These are phyloP conservation scores for Triplophysa yarkandensis DNA, from an alignment of 2,797 vertebrate species.

Conservation along the genomic window DNA sequence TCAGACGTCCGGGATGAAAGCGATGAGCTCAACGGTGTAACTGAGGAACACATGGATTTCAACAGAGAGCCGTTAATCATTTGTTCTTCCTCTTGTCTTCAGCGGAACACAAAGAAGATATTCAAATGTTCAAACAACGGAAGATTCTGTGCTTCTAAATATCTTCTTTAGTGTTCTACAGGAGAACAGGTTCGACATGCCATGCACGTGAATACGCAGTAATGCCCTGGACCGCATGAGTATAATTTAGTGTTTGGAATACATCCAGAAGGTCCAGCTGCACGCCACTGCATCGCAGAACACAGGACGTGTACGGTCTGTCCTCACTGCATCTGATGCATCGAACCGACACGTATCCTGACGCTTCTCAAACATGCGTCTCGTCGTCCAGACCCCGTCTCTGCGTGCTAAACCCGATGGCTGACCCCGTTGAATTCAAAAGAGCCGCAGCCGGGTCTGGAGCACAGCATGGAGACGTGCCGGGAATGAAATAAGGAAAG, in stretches of 20 bases:
- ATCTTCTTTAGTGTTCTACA: too few species aligned
- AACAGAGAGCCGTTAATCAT: too few species aligned
- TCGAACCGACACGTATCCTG: not conserved
- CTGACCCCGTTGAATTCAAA: slow-evolving; percentile 35
- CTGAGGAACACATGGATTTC: not conserved
- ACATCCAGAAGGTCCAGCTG: not conserved
- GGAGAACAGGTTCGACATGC: too few species aligned
- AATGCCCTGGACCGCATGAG: too few species aligned
- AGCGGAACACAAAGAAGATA: too few species aligned
- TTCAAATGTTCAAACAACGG: too few species aligned
- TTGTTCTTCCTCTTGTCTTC: too few species aligned
- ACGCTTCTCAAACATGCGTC: not conserved
- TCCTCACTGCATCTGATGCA: not conserved
- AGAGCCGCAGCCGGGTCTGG: slow-evolving; percentile 39
- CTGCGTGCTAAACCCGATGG: not conserved
- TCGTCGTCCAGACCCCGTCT: not conserved
- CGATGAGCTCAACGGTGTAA: not conserved
- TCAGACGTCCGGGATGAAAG: slow-evolving; percentile 71
- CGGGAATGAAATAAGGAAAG: slow-evolving; percentile 71
- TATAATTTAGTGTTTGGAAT: too few species aligned
- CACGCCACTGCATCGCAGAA: slow-evolving; percentile 2
- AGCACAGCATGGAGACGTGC: slow-evolving; percentile 82
- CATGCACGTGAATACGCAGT: too few species aligned
- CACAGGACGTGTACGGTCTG: not conserved
- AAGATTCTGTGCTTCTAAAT: too few species aligned